Percentiles rank a stretch among this genome's conserved stretches.
Evolutionary conservation across 2,113 vertebrate species (phyloP).

Genomic region (Eublepharis macularius): DNA sequence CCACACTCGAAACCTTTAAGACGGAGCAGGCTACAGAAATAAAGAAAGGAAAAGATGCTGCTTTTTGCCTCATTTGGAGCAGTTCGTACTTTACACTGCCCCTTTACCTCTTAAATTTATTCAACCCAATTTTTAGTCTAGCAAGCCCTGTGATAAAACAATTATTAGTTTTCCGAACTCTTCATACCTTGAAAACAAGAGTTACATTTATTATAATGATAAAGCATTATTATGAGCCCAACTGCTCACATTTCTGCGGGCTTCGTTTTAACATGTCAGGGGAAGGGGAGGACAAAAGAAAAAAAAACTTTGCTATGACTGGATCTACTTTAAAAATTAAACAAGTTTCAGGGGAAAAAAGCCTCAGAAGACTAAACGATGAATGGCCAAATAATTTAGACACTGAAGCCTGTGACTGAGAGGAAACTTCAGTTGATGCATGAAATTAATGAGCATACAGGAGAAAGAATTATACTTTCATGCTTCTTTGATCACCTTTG

Average conservation of each 20-base stretch:
- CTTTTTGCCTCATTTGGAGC: not conserved
- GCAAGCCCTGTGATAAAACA: constrained; percentile 3
- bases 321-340: constrained; percentile 5
- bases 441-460: constrained; percentile 33
- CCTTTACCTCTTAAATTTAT: not conserved
- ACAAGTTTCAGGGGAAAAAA: not conserved
- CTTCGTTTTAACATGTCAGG: not conserved
- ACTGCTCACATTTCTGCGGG: not conserved
- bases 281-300: not conserved
- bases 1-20: not conserved
- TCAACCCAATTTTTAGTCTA: not conserved
- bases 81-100: not conserved
- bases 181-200: not conserved
- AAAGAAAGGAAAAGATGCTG: not conserved
- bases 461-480: constrained; percentile 6
- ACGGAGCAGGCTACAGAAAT: not conserved
- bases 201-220: not conserved
- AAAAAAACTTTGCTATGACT: constrained; percentile 8
- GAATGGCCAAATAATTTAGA: constrained; percentile 7
- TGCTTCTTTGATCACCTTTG: constrained; percentile 5
- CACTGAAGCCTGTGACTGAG: constrained; percentile 12
- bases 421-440: constrained; percentile 12
- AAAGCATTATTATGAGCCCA: not conserved
- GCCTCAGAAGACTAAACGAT: not conserved
- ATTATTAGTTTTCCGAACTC: not conserved